These are phyloP conservation scores for Trachelus tabidus DNA, from an alignment of 2,888 invertebrate genomes.

Conservation along the genomic window DNA sequence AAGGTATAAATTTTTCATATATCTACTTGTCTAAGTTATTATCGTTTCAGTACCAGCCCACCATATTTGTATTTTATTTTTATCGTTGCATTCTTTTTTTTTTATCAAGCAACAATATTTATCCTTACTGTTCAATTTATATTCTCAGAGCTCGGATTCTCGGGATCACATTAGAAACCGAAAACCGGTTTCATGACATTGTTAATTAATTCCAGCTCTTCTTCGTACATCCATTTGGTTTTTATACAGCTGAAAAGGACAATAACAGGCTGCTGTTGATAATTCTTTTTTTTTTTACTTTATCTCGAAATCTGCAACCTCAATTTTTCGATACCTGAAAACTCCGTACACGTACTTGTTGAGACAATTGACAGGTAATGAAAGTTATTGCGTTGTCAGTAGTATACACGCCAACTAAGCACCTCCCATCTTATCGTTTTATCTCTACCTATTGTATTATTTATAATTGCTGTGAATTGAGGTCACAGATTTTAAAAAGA, in stretches of 20 bases:
- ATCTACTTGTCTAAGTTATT: neutral
- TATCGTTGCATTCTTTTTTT: neutral
- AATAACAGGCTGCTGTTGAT: no score
- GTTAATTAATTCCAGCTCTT: neutral
- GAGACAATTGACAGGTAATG: neutral
- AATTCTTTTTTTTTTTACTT: neutral
- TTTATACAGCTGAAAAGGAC: neutral
- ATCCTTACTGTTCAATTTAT: neutral
- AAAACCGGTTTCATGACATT: neutral
- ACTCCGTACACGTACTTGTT: neutral
- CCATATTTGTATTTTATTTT: neutral
- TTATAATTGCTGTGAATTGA: neutral
- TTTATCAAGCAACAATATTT: neutral
- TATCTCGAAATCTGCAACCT: slow-evolving; percentile 33
- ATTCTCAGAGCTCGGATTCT: neutral
- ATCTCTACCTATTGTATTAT: neutral
- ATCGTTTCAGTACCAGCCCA: neutral
- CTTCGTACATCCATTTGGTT: neutral
- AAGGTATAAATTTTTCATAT: neutral
- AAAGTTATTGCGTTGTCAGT: neutral
- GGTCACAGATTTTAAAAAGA: neutral
- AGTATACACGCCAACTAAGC: neutral
- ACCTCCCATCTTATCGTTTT: neutral
- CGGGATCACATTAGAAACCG: neutral
- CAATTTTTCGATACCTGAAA: slow-evolving; percentile 19